phyloP scores from a whole-genome alignment of 2,113 vertebrate species.

The Dasypus novemcinctus region DNA sequence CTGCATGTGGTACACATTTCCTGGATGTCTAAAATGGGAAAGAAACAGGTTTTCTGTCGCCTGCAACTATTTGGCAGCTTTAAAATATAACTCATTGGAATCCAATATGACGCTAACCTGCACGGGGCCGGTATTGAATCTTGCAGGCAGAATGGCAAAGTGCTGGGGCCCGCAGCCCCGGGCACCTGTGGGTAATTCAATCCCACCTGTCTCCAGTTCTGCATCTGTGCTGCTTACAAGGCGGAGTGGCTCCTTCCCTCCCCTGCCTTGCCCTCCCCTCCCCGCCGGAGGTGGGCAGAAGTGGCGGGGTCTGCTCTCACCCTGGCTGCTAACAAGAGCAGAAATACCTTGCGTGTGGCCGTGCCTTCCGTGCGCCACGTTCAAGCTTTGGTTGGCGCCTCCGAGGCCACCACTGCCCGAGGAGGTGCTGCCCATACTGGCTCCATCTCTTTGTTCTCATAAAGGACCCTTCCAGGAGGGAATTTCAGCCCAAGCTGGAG shows the following conservation, averaged over 20 bases:
- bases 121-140: neutral
- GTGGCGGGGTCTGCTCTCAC: neutral
- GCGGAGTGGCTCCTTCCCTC: accelerated
- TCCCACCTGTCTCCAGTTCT: constrained; percentile 43
- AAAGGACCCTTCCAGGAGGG: neutral
- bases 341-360: neutral
- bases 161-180: neutral
- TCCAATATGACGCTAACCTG: constrained; percentile 55
- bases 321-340: too few relatives aligned
- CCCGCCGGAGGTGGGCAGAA: neutral
- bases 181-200: constrained; percentile 20
- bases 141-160: constrained; percentile 7
- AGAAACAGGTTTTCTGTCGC: constrained; percentile 75
- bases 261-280: neutral
- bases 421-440: neutral
- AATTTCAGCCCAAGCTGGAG: neutral
- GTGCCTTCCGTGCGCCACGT: neutral
- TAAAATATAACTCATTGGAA: constrained; percentile 72
- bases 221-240: constrained; percentile 36
- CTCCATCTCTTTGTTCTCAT: neutral
- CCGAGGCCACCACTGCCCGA: neutral
- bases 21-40: constrained; percentile 64
- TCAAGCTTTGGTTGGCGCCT: neutral
- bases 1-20: constrained; percentile 61
- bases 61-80: constrained; percentile 60